Percentiles rank a stretch among this genome's conserved stretches.
These are phyloP conservation scores for Hemicentrotus pulcherrimus DNA, from an alignment of 35 echinoderm and acorn worm species.

Conservation along the genomic window DNA sequence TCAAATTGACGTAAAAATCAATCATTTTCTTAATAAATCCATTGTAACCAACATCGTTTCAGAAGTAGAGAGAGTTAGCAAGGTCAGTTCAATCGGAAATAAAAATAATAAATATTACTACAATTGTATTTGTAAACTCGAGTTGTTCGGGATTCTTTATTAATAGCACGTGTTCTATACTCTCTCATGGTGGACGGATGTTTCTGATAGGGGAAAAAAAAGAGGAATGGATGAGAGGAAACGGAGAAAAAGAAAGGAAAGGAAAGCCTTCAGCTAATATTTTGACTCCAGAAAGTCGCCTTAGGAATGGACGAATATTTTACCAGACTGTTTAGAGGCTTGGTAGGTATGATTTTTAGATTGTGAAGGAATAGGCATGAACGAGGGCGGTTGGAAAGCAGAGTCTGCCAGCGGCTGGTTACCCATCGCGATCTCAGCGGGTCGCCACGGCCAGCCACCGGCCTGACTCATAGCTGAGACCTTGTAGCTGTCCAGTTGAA, in stretches of 20 bases:
- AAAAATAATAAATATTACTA: constrained; percentile 5
- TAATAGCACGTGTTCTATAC: neutral
- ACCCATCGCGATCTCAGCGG: neutral
- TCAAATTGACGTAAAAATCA: neutral
- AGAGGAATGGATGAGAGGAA: neutral
- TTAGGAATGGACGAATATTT: neutral
- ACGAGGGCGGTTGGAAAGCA: neutral
- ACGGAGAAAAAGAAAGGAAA: neutral
- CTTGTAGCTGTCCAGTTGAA: constrained; percentile 26
- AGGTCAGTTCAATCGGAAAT: constrained; percentile 19
- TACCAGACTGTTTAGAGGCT: neutral
- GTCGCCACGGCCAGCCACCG: neutral
- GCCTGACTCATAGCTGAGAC: constrained; percentile 24
- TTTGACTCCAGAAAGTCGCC: constrained; percentile 3
- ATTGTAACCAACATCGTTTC: neutral
- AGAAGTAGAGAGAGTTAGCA: neutral
- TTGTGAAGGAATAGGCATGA: neutral
- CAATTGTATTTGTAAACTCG: neutral
- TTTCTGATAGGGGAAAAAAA: neutral
- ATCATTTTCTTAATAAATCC: neutral
- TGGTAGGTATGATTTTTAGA: neutral
- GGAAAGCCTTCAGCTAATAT: neutral
- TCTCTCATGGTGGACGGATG: neutral
- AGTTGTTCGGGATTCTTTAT: neutral
- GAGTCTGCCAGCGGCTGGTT: neutral